phyloP scores from a whole-genome alignment of 2,113 vertebrate genomes.

The Equus quagga region DNA sequence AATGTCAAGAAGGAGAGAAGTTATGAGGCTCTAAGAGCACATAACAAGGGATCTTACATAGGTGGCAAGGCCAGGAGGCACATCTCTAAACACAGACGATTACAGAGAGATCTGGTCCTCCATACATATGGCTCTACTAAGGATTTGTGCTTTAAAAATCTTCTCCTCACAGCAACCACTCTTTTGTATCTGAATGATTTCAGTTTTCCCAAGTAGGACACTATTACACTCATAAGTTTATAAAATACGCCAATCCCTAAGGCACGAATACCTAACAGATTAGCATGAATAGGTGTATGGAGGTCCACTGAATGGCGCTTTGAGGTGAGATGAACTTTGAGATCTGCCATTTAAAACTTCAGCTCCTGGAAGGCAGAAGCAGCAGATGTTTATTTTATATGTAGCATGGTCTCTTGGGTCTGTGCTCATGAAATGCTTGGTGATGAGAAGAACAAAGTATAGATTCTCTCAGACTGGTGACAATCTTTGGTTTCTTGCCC shows the following conservation, averaged over 20 bases:
- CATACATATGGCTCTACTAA: not conserved
- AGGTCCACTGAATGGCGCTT: not conserved
- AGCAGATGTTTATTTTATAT: not conserved
- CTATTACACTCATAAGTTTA: not conserved
- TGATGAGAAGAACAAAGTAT: not conserved
- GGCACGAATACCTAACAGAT: not conserved
- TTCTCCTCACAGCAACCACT: not conserved
- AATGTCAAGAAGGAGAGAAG: not conserved
- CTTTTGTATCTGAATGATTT: not conserved
- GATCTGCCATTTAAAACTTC: not conserved
- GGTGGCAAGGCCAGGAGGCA: not conserved
- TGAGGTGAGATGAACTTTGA: not conserved
- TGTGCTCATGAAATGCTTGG: not conserved
- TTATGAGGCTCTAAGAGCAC: not conserved
- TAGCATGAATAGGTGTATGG: not conserved
- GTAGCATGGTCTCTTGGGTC: not conserved
- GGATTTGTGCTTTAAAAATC: not conserved
- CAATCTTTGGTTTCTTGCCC: not conserved
- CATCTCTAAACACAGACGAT: too few species aligned
- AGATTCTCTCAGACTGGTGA: not conserved
- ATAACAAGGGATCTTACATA: too few species aligned
- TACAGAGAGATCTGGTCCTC: not conserved
- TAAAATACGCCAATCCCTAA: not conserved
- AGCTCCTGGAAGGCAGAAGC: not conserved
- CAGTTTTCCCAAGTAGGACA: not conserved